A percentile compares a stretch with the other conserved stretches of the same genome.
Conservation (phyloP, 2,113 vertebrate species). For the Ibidorhyncha struthersii region DNA sequence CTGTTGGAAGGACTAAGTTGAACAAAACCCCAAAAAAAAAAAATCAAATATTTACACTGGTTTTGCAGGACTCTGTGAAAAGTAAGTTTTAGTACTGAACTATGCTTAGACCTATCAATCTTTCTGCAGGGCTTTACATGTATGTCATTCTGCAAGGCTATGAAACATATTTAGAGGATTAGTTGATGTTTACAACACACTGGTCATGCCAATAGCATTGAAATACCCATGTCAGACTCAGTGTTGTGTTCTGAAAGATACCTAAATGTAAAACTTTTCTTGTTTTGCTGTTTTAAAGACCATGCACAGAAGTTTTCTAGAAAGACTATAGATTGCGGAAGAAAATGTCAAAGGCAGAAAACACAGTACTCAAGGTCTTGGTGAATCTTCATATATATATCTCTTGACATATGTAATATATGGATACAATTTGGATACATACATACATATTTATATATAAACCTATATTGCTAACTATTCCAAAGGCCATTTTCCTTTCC, state of each 20-base stretch:
- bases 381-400: not conserved
- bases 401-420: not conserved
- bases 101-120: not conserved
- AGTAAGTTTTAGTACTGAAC: not conserved
- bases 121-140: not conserved
- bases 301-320: not conserved
- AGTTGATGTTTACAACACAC: not conserved
- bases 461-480: rapidly evolving
- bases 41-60: not conserved
- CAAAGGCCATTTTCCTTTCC: not conserved
- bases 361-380: not conserved
- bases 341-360: not conserved
- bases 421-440: not conserved
- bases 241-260: not conserved
- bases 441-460: not conserved
- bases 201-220: not conserved
- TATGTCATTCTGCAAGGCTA: not conserved
- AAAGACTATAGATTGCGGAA: not conserved
- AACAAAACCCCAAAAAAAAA: not conserved
- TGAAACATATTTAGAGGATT: not conserved
- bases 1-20: not conserved
- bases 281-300: not conserved
- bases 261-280: not conserved
- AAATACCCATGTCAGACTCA: not conserved
- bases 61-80: not conserved